Base-by-base conservation (phyloP, 2,888 invertebrate species). In the Taphrorychus bicolor region DNA sequence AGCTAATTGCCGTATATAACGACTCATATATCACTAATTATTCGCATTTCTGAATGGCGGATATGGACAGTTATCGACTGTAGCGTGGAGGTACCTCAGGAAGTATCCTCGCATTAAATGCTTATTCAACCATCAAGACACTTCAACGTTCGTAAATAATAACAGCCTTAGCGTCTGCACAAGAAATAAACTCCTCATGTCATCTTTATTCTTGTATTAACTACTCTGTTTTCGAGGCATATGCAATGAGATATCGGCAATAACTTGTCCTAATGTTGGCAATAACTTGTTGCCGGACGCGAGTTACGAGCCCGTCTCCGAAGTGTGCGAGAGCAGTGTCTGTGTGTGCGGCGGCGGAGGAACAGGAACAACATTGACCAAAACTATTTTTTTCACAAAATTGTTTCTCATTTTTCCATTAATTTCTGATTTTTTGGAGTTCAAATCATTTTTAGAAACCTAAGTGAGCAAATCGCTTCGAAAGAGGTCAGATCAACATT, bases 191-290 rank as follows among this genome's bases (percentile, higher is more conserved):
- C 58, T 4, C n/a, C 21, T 58, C 42, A 42, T 51, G 59, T 23
- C 51, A 49, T 22, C 32, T 59, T 59, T 67, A 62, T 61, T 52
- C 61, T 58, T 52, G 53, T 62, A 62, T 67, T 61, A 67, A 62
- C 32, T 62, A 67, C 62, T 24, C 41, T 45, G 48, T 41, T 62
- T 67, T 68, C 51, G 59, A 51, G 42, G 41, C 63, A 68, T 68
- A 76, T 77, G 79, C 77, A 79, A 79, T 72, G 70, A 77, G 79
- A 80, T 80, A 79, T 79, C 78, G 70, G 75, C 74, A 78, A 79
- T 80, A 79, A 76, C 76, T 80, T 72, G 73, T 69, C 70, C 75
- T 81, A 81, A 81, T 80, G 81, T 79, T 74, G 68, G 71, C 75
- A 76, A 79, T 81, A 81, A 80, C 75, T 80, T 73, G 66, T 60